Conservation (phyloP, 1,140 invertebrate species). For the Pseudomyrmex sp. region DNA sequence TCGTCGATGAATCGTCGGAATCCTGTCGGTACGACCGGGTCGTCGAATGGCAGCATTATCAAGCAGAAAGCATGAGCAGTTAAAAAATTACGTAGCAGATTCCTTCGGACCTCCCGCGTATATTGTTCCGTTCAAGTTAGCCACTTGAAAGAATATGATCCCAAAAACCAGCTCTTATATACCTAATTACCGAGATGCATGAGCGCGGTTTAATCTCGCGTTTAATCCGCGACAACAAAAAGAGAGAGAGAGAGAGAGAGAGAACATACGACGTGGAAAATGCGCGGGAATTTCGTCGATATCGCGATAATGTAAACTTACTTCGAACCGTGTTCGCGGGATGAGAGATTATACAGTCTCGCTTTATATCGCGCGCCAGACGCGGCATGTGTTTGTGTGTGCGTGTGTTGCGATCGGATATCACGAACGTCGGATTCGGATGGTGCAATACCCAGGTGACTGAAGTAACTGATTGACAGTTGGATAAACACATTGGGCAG, state of each 20-base stretch:
- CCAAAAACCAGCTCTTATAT: background rate
- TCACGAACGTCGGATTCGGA: conserved; percentile 61
- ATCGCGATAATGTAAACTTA: background rate
- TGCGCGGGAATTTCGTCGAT: background rate
- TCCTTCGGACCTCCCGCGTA: conserved; percentile 79
- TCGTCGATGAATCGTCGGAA: conserved; percentile 74
- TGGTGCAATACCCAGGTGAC: conserved; percentile 68
- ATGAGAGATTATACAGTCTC: no score
- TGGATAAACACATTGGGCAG: conserved; percentile 76
- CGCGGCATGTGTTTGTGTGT: background rate
- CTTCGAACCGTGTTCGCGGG: no score
- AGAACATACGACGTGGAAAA: background rate
- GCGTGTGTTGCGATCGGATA: conserved; percentile 65
- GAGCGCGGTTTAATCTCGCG: no score
- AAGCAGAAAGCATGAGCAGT: conserved; percentile 78
- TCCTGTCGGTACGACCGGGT: conserved; percentile 78
- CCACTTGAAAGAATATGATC: conserved; percentile 33
- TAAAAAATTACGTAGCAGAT: conserved; percentile 81
- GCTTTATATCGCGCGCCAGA: conserved; percentile 8
- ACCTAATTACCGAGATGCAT: background rate
- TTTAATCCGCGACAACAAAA: no score
- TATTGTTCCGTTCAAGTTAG: conserved; percentile 43
- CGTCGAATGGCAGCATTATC: conserved; percentile 80
- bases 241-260: no score
- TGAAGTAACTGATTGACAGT: conserved; percentile 73